Evolutionary conservation across 2,888 invertebrate genomes (phyloP).

Genomic region (Drosophila vallismaia): DNA sequence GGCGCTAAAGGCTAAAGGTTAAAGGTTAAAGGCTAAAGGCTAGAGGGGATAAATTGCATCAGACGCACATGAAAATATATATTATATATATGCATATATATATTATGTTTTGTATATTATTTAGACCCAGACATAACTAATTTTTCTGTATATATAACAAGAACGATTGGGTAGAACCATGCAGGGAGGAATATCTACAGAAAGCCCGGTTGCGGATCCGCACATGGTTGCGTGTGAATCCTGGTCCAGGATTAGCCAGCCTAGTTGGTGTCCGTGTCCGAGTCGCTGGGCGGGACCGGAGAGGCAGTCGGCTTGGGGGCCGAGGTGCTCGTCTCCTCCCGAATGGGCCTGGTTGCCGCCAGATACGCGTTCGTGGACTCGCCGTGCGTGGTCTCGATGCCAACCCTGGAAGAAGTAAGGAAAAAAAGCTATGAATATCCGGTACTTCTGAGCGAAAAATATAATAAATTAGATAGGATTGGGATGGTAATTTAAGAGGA

Average conservation of each 20-base stretch:
- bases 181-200: slow-evolving; percentile 43
- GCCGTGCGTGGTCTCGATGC: slow-evolving; percentile 93
- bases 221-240: too few relatives aligned
- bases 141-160: slow-evolving; percentile 31
- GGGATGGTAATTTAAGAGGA: too few relatives aligned
- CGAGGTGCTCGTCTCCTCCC: slow-evolving; percentile 70
- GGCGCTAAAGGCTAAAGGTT: neutral
- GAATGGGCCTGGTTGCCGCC: slow-evolving; percentile 86
- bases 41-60: slow-evolving; percentile 16
- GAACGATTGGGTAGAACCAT: slow-evolving; percentile 43
- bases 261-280: slow-evolving; percentile 86
- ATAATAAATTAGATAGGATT: too few relatives aligned
- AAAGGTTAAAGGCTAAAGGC: neutral
- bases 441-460: neutral
- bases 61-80: slow-evolving; percentile 31
- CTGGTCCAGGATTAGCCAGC: slow-evolving; percentile 20
- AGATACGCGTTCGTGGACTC: slow-evolving; percentile 89
- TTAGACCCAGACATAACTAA: slow-evolving; percentile 25
- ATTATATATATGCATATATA: slow-evolving; percentile 9
- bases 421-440: neutral
- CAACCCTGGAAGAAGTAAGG: slow-evolving; percentile 87
- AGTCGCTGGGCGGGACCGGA: slow-evolving; percentile 84
- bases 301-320: slow-evolving; percentile 83
- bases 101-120: slow-evolving; percentile 14
- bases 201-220: slow-evolving; percentile 12